These are phyloP conservation scores for Acanthopagrus latus DNA, from an alignment of 2,797 vertebrate species.

Conservation along the genomic window DNA sequence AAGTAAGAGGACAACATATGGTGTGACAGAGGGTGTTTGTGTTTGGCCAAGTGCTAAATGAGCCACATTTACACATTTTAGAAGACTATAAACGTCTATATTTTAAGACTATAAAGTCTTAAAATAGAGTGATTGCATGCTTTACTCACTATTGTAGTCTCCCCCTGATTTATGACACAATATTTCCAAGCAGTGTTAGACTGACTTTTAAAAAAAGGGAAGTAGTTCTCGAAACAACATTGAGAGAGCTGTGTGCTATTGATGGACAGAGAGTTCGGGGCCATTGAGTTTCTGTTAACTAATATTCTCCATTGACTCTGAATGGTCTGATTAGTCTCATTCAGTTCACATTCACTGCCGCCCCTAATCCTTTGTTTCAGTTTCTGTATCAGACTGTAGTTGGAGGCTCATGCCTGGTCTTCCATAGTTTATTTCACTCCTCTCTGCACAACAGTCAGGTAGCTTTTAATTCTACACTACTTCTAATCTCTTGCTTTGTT, in stretches of 20 bases:
- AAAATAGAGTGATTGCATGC: neutral
- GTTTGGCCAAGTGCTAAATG: neutral
- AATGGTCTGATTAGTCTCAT: neutral
- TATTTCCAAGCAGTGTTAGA: neutral
- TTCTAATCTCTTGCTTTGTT: neutral
- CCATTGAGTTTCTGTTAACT: neutral
- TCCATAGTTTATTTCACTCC: neutral
- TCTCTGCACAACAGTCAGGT: neutral
- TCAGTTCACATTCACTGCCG: neutral
- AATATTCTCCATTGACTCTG: neutral
- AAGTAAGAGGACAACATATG: too few species aligned
- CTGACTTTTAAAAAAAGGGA: neutral
- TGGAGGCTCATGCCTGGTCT: neutral
- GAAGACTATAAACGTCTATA: neutral
- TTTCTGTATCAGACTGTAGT: neutral
- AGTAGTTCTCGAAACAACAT: neutral
- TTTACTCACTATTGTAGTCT: too few species aligned
- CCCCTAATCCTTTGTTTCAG: too few species aligned
- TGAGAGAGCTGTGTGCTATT: neutral
- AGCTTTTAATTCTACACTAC: neutral
- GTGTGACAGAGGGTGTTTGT: neutral
- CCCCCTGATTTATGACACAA: too few species aligned
- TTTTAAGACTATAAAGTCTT: too few species aligned
- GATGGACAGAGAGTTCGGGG: neutral
- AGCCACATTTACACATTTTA: neutral